Conservation (phyloP, 2,113 vertebrate species). For the Ailurus styani region DNA sequence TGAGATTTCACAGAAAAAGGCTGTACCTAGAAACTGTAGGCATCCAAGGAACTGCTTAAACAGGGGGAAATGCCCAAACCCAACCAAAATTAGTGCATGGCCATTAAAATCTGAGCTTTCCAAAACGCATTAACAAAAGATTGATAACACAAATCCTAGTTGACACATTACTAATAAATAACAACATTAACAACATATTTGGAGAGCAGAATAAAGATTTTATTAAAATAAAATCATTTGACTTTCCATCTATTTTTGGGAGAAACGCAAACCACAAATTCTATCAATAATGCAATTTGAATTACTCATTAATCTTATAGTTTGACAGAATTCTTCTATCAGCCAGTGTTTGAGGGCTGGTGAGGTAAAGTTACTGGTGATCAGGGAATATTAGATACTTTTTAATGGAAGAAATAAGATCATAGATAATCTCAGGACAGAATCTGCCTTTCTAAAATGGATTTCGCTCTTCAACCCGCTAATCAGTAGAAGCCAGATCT, state of each 20-base stretch:
- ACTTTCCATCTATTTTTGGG: background rate
- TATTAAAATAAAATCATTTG: conserved; percentile 45
- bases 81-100: background rate
- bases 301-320: background rate
- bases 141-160: background rate
- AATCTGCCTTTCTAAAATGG: background rate
- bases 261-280: background rate
- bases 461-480: background rate
- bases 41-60: background rate
- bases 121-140: background rate
- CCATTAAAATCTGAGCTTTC: background rate
- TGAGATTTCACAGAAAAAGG: background rate
- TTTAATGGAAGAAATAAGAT: background rate
- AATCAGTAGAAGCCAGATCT: background rate
- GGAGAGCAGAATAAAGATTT: conserved; percentile 1
- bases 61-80: background rate
- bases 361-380: background rate
- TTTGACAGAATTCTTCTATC: background rate
- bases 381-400: background rate
- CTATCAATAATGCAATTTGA: background rate
- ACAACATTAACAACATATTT: background rate
- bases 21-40: rapidly evolving
- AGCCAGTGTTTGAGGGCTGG: background rate
- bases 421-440: background rate
- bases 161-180: background rate